Evolutionary conservation across 2,888 invertebrate species (phyloP).

Genomic region (Erebia epiphron): DNA sequence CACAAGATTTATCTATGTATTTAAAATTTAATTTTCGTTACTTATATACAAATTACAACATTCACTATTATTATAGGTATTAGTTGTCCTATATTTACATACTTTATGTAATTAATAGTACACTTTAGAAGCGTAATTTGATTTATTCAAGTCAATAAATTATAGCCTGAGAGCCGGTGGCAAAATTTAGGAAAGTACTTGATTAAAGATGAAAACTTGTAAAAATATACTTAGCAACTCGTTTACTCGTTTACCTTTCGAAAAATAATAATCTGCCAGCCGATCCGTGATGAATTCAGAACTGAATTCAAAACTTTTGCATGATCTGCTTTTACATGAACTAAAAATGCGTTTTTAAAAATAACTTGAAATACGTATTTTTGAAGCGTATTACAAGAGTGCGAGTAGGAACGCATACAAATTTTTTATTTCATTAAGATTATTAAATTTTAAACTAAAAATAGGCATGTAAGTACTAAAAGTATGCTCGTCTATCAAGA

Average conservation of each 20-base stretch:
- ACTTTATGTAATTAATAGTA: conserved; percentile 62
- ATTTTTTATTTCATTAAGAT: too few relatives aligned
- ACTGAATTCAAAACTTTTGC: too few relatives aligned
- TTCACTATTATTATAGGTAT: conserved; percentile 81
- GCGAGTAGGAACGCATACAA: too few relatives aligned
- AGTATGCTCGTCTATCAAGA: too few relatives aligned
- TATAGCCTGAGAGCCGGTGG: conserved; percentile 58
- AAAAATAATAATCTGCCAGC: not conserved
- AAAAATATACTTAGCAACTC: not conserved
- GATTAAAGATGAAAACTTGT: too few relatives aligned
- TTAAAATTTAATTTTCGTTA: conserved; percentile 83
- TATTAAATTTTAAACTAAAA: too few relatives aligned
- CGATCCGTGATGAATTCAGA: too few relatives aligned
- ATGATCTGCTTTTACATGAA: too few relatives aligned
- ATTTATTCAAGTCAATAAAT: conserved; percentile 75
- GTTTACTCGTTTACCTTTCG: not conserved
- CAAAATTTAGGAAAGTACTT: conserved; percentile 56
- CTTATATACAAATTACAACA: conserved; percentile 84
- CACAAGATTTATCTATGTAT: conserved; percentile 80
- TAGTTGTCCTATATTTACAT: conserved; percentile 82
- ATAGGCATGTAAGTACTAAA: too few relatives aligned
- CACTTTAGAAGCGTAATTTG: conserved; percentile 82
- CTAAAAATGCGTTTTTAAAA: too few relatives aligned
- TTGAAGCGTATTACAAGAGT: too few relatives aligned
- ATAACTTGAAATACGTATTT: too few relatives aligned